Base-by-base conservation (phyloP, 2,113 vertebrate species). In the Perca flavescens region DNA sequence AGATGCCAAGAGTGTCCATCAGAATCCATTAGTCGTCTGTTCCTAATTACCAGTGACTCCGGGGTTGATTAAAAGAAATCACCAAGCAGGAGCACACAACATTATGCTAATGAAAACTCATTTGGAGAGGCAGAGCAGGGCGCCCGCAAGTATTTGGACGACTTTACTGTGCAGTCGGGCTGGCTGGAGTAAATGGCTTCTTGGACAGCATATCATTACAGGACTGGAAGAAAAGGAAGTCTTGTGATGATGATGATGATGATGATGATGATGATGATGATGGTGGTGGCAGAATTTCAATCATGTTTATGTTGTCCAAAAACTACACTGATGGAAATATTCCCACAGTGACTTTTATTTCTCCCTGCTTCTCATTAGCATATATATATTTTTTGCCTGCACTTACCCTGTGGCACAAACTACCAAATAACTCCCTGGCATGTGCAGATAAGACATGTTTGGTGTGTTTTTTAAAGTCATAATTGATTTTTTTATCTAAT, bases 91-190 rank as follows among this genome's bases (percentile, higher is more conserved):
- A 86, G 87, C 91, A 86, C 83, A 87, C 89, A 85, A 73, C 82
- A 95, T 94, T 94, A 94, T 94, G 93, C 91, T 92, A 94, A 94
- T 95, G 88, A 89, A 81, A 84, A 57, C 88, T 94, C 85, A 92
- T 94, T 94, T 93, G 80, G 89, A 84, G 88, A 88, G 79, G 87
- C 84, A 84, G 87, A 77, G 86, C 47, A 66, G 22, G 78, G 84
- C 46, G 76, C 71, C 28, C 64, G 88, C 72, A 82, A 90, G 85
- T 74, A 90, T 89, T 86, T 92, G 90, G 90, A 79, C 47, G 50
- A 79, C 77, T 82, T 88, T 40, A 46, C 66, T 12, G 52, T 74
- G 52, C 47, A 88, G 74, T 81, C 46, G 0, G 78, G 82, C 34
- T 70, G 84, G 74, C 74, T 84, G 72, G 63, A 82, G 70, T 63